Base-by-base conservation (phyloP, 2,113 vertebrate genomes). In the Dromaius novaehollandiae region DNA sequence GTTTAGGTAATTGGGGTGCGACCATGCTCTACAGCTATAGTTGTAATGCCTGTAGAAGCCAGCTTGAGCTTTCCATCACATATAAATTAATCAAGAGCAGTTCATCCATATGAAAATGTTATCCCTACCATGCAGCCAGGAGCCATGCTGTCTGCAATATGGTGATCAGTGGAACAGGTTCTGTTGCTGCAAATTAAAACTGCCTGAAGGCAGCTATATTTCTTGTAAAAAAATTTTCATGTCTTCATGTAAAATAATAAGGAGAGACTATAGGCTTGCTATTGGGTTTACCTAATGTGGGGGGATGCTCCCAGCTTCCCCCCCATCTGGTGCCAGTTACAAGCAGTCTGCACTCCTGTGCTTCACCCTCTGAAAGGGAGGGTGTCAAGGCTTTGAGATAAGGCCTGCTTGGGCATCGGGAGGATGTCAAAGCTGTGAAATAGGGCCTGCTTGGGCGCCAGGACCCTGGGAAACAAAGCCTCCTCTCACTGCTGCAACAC, bases 71-170 rank as follows among this genome's bases (percentile, higher is more conserved):
- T 92, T 90, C 56, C 70, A 58, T 74, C 63, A 46, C 73, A 91
- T 83, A 65, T 71, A 93, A 93, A 90, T 71, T 94, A 84, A 93
- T 90, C 58, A 92, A 61, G 65, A 81, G 56, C 5, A 93, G 26
- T 36, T 86, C 82, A 94, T 78, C 78, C 56, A 36, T 58, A 60
- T 58, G 82, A 96, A 96, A 90, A 69, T 78, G 22, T 63, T 86
- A 70, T 69, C 21, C 79, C 71, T 91, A 40, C 60, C 28, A 1
- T 61, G 55, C 75, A 96, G 66, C 50, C 82, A 94, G 66, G n/a
- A 87, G 76, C 55, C 76, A 66, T 50, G 91, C 73, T 91, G 81
- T 79, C 73, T 95, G 64, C 76, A 93, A 79, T 91, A 70, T 3
- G 44, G 7, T 40, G 36, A 96, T 93, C 74, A 78, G 15, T 56